These are phyloP conservation scores for Nyctereutes procyonoides DNA, from an alignment of 2,113 vertebrate genomes.

Conservation along the genomic window DNA sequence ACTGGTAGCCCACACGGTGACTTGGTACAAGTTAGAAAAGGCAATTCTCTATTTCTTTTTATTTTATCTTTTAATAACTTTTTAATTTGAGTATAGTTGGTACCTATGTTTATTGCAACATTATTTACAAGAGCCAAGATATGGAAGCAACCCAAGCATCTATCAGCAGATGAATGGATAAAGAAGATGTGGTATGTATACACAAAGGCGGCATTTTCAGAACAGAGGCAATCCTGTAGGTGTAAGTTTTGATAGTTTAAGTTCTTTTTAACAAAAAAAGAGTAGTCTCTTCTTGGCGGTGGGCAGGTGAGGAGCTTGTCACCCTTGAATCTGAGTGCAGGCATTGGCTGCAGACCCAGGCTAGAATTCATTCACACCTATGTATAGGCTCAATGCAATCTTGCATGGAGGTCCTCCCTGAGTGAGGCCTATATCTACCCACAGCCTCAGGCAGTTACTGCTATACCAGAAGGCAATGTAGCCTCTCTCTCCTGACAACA, in stretches of 20 bases:
- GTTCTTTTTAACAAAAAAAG: neutral
- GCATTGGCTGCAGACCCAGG: neutral
- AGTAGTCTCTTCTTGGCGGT: neutral
- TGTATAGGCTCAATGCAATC: neutral
- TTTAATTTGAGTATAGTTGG: neutral
- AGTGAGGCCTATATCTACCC: fast-evolving
- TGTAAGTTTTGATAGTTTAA: neutral
- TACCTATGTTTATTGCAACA: neutral
- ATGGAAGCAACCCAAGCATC: neutral
- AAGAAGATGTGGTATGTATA: neutral
- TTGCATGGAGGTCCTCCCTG: neutral
- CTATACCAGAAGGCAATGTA: neutral
- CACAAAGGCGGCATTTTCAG: neutral
- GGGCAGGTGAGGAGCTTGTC: neutral
- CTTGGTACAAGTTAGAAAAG: neutral
- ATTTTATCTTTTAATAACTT: neutral
- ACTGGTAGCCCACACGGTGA: neutral
- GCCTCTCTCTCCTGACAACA: too few relatives aligned
- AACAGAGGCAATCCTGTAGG: neutral
- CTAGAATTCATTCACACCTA: neutral
- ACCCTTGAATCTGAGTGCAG: neutral
- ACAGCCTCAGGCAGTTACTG: fast-evolving
- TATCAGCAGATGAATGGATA: neutral
- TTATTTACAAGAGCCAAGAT: neutral
- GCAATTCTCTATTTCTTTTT: neutral